Base-by-base conservation (phyloP, 2,797 vertebrate species). In the Alfaro cultratus region DNA sequence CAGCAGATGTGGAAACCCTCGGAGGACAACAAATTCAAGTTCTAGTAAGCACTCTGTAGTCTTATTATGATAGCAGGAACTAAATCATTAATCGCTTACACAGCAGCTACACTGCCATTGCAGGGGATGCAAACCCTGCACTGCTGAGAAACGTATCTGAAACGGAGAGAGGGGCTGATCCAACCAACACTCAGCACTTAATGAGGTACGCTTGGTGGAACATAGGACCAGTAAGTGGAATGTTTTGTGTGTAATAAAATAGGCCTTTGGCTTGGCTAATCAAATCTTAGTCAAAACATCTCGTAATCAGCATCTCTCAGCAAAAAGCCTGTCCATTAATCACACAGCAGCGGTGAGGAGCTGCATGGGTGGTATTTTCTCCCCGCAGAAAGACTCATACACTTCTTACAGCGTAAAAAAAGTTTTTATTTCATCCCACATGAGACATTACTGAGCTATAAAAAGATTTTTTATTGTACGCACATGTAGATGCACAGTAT, bases 221-320 rank as follows among this genome's bases (percentile, higher is more conserved):
- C 90, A 91, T 91, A 93, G 92, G 86, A 92, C 91, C 89, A 89
- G 92, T 92, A 88, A 90, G 90, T 91, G 94, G 93, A 95, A 95
- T 94, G 94, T 93, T 94, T 93, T 90, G 91, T 89, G 92, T 95
- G 94, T 94, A 95, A 95, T 94, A 94, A 96, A 95, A 95, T 93
- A 94, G 93, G 93, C 84, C 93, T 94, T 93, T 95, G 94, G 94
- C 90, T 95, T 93, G 94, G 94, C 94, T 95, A 95, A 96, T 95
- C 94, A 94, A 90, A 94, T 95, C 91, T 94, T 90, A 93, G 93
- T 93, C 92, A 94, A 95, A 95, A 94, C 92, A 95, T 94, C 92
- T 94, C 87, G 90, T 95, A 95, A 96, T 95, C 94, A 96, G 94
- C 93, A 93, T 93, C 92, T 90, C 93, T 92, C 91, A 90, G 90